Evolutionary conservation across 1,140 invertebrate species (phyloP), one percentile per base, ranked within the genome.

Genomic region (Octopus bimaculoides): DNA sequence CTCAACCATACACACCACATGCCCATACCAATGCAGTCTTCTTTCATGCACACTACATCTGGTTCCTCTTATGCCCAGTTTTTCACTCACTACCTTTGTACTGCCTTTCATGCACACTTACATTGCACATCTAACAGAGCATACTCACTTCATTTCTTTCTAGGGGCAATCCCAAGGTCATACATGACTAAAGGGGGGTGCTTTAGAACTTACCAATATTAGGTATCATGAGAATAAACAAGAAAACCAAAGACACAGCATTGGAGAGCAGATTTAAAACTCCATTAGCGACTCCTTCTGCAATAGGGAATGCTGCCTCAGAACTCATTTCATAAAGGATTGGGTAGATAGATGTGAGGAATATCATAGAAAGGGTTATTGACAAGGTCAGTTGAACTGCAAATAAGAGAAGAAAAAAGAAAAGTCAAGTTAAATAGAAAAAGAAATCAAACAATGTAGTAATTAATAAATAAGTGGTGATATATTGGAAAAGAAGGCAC

Each of bases 271-370:
- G 88, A 20, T 90, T 91, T 83, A 92, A 87, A 81, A 90, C 88
- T 14, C 91, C 90, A 14, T 90, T 90, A 41, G 91, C 89, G 14
- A 92, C 86, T 5, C 89, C 90, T 86, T 92, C 92, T 5, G 90
- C 88, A 4, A 91, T 84, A 0, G 92, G 92, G 84, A 91, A 92
- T 10, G 90, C 89, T 17, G 91, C 85, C 85, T 92, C 92, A 75
- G 91, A 91, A 5, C 90, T 88, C 75, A 92, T 84, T 82, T 92
- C 91, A 78, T 90, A 90, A 81, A 91, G 91, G 5, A 92, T 84
- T 9, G 92, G 91, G 1, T 89, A 56, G 85, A 10, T 7, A 52
- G 41, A 26, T 80, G 66, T 82, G 76, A 69, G 66, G 75, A 78
- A 85, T 26, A 89, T 84, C 79, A 90, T 81, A 52, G 87, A 87